Evolutionary conservation across 2,888 invertebrate species (phyloP).

Genomic region (Lasioglossum marginatum): DNA sequence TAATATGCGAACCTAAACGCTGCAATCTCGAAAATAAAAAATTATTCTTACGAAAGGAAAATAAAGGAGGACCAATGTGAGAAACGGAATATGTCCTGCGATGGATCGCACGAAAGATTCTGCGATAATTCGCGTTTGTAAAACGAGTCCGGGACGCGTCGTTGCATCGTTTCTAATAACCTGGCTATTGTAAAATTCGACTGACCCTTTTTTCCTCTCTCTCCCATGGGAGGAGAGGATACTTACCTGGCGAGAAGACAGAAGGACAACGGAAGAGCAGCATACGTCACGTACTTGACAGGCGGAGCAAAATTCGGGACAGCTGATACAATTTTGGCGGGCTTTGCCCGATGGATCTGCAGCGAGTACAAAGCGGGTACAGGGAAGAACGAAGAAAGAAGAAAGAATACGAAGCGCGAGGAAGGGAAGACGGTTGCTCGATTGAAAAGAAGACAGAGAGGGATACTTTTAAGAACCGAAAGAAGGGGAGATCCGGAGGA

Average conservation of each 20-base stretch:
- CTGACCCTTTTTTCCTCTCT: slow-evolving; percentile 50
- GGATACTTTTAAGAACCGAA: slow-evolving; percentile 25
- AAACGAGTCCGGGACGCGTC: slow-evolving; percentile 28
- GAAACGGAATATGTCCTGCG: neutral
- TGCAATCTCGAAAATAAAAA: neutral
- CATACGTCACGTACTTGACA: slow-evolving; percentile 61
- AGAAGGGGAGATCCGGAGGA: slow-evolving; percentile 23
- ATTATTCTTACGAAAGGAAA: neutral
- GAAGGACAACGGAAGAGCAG: slow-evolving; percentile 53
- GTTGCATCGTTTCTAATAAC: slow-evolving; percentile 64
- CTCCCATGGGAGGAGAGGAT: slow-evolving; percentile 53
- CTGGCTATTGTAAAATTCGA: slow-evolving; percentile 51
- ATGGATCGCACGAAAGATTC: neutral
- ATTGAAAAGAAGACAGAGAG: slow-evolving; percentile 41
- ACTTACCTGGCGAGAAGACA: slow-evolving; percentile 61
- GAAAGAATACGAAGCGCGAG: slow-evolving; percentile 26
- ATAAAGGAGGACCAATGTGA: neutral
- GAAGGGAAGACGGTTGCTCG: slow-evolving; percentile 25
- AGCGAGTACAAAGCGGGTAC: slow-evolving; percentile 50
- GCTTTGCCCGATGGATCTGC: slow-evolving; percentile 68
- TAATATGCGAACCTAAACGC: neutral
- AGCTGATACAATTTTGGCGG: slow-evolving; percentile 84
- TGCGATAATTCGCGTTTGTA: neutral
- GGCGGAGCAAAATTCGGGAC: slow-evolving; percentile 77
- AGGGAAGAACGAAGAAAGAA: slow-evolving; percentile 33